Percentiles rank a stretch among this genome's conserved stretches.
These are phyloP conservation scores for Bombylius discolor DNA, from an alignment of 2,888 invertebrate genomes.

Conservation along the genomic window DNA sequence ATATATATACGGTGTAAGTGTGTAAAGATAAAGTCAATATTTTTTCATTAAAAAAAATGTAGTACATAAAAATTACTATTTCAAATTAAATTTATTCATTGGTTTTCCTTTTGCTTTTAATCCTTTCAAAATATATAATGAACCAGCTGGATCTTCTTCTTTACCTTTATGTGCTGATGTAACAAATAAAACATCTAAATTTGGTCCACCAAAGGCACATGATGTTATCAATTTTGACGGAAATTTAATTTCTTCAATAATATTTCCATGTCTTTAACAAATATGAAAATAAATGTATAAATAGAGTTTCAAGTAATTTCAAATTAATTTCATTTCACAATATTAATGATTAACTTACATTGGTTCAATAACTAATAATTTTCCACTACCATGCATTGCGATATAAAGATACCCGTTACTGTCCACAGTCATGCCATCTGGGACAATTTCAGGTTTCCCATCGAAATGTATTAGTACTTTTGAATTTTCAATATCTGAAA, in stretches of 20 bases:
- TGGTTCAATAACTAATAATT: conserved; percentile 38
- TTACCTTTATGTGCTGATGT: conserved; percentile 43
- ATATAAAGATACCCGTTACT: conserved; percentile 65
- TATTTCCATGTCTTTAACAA: conserved; percentile 32
- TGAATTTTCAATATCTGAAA: conserved; percentile 34
- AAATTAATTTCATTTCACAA: conserved; percentile 15
- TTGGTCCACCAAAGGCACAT: conserved; percentile 56
- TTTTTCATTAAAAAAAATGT: too few relatives aligned
- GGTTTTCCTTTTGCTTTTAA: conserved; percentile 42
- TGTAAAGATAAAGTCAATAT: too few relatives aligned
- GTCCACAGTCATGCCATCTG: conserved; percentile 72
- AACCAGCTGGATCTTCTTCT: conserved; percentile 39
- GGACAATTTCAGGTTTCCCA: conserved; percentile 44
- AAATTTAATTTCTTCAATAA: conserved; percentile 45
- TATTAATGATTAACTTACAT: conserved; percentile 25
- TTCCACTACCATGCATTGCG: conserved; percentile 55
- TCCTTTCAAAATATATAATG: conserved; percentile 47
- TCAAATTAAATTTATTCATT: conserved; percentile 21
- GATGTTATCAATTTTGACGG: conserved; percentile 59
- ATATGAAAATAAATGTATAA: neutral
- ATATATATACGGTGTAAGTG: too few relatives aligned
- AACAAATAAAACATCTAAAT: conserved; percentile 53
- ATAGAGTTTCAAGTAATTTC: neutral
- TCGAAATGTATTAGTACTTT: conserved; percentile 45
- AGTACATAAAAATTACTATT: too few relatives aligned